A percentile compares a stretch with the other conserved stretches of the same genome.
Evolutionary conservation across 2,113 vertebrate genomes (phyloP).

Genomic region (Peromyscus californicus): DNA sequence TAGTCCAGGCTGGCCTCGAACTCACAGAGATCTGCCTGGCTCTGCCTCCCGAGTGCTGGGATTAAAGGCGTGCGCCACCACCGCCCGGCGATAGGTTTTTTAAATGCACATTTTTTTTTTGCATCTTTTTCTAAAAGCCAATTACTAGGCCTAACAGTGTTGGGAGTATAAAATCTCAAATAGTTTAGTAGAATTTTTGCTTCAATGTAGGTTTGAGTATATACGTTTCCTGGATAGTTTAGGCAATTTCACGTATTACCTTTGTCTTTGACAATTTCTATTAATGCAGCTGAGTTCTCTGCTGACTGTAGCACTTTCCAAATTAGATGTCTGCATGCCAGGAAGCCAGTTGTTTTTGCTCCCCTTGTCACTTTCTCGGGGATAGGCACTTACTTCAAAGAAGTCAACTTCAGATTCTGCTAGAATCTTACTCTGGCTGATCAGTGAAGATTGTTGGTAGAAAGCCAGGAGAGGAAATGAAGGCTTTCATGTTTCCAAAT

Average conservation of each 20-base stretch:
- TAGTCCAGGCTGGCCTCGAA: too few relatives aligned
- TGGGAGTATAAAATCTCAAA: not conserved
- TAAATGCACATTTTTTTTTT: constrained; percentile 54
- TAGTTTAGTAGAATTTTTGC: constrained; percentile 22
- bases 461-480: constrained; percentile 42
- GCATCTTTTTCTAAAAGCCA: not conserved
- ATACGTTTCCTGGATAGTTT: constrained; percentile 52
- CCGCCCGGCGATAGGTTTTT: not conserved
- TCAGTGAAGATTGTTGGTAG: not conserved
- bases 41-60: too few relatives aligned
- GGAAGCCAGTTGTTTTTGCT: constrained; percentile 6
- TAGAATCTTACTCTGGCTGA: not conserved
- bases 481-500: constrained; percentile 37
- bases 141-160: constrained; percentile 61
- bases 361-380: constrained; percentile 8
- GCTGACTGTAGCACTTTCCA: not conserved
- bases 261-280: constrained; percentile 59
- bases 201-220: not conserved
- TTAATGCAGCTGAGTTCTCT: not conserved
- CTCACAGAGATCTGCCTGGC: too few relatives aligned
- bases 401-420: constrained; percentile 49
- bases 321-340: not conserved
- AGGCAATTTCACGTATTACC: not conserved
- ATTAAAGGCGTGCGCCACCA: too few relatives aligned
- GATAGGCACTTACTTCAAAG: constrained; percentile 34